Base-by-base conservation (phyloP, 37 sponge, comb jelly and placozoan genomes). In the Beroe forskalii region DNA sequence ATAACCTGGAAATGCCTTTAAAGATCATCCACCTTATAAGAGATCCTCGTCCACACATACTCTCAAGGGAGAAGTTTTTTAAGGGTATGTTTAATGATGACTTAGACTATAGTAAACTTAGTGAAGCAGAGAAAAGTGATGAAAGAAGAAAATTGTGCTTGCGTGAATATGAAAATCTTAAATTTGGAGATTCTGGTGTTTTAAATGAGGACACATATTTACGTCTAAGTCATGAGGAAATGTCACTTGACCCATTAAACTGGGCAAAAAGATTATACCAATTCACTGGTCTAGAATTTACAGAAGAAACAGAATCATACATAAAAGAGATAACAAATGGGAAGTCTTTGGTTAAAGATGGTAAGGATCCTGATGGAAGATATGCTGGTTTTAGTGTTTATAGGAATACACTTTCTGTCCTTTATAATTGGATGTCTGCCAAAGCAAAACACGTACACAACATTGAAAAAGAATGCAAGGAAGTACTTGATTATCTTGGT, bases 321-420 rank as follows among this genome's bases (percentile, higher is more conserved):
- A 72, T 72, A 8, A 30, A 72, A 8, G 75, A 30, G 39, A 72
- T 72, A 35, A 72, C 75, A 4, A 35, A 72, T 20, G 75, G 75
- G 22, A 38, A 33, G 33, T 33, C 37, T 35, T 72, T 72, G 40
- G 75, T 72, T 38, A 23, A 72, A 20, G 30, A 37, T 20, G 75
- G 75, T 33, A 72, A 72, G 75, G 75, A 72, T 30, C 75, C 75
- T 3, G 75, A 72, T 39, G 75, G 75, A 20, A 72, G 75, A 20
- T 72, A 35, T 36, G 75, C 75, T 38, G 75, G 75, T 4, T 72
- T 72, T 39, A 72, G 75, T 72, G 75, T 72, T 3, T 72, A 72
- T 30, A 72, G 75, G 33, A 39, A 72, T 39, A 72, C 75, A 30
- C 39, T 38, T 1, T 36, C 37, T 33, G 75, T 72, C 0, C 39